Evolutionary conservation across 1,140 invertebrate genomes (phyloP).

Genomic region (Drosophila rhopaloa): DNA sequence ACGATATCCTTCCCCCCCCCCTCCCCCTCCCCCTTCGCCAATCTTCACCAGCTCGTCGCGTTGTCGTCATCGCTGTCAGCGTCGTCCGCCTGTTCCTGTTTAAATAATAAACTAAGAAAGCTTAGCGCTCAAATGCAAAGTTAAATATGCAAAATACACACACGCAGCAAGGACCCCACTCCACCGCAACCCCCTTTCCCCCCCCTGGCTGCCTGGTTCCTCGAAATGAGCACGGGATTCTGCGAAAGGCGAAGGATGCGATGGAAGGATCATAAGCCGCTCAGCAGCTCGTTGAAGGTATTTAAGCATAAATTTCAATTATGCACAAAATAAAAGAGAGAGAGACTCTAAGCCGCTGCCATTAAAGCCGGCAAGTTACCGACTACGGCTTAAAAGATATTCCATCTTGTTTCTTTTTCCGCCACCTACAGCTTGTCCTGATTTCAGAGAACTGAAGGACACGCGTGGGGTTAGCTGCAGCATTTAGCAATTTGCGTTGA

Average conservation of each 20-base stretch:
- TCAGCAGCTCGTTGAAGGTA: constrained; percentile 73
- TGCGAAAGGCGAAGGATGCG: constrained; percentile 28
- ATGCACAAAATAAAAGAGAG: constrained; percentile 62
- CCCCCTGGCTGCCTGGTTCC: neutral
- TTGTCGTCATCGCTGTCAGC: constrained; percentile 49
- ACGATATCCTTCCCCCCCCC: constrained; percentile 34
- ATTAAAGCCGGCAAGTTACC: constrained; percentile 68
- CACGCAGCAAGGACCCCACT: constrained; percentile 12
- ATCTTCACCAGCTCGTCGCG: constrained; percentile 18
- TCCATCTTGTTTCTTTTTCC: constrained; percentile 50
- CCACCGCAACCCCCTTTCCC: neutral
- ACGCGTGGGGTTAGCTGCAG: neutral
- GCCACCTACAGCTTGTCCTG: constrained; percentile 23
- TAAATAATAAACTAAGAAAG: constrained; percentile 75
- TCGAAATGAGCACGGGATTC: constrained; percentile 34
- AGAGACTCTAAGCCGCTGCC: constrained; percentile 55
- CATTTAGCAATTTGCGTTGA: constrained; percentile 45
- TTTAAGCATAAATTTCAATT: constrained; percentile 75
- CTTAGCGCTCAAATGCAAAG: constrained; percentile 72
- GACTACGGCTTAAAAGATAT: constrained; percentile 64
- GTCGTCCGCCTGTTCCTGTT: constrained; percentile 57
- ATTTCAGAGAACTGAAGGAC: constrained; percentile 1
- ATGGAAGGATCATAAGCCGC: constrained; percentile 65
- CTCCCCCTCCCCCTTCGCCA: neutral
- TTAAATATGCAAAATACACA: constrained; percentile 70